phyloP scores from a whole-genome alignment of 2,888 invertebrate species.

The Hymenopus coronatus region DNA sequence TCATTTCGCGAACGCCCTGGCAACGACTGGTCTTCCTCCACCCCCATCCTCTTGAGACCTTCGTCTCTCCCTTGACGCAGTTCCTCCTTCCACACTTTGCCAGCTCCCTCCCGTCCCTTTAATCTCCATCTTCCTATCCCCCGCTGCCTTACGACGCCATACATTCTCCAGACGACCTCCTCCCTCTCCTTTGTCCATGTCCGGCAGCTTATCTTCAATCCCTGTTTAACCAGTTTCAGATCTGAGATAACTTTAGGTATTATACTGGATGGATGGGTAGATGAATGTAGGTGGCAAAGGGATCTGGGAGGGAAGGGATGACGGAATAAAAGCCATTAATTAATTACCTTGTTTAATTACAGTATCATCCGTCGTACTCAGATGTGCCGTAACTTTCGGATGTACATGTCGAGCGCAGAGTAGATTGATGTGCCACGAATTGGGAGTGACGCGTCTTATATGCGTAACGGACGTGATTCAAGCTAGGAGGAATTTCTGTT shows the following conservation, averaged over 20 bases:
- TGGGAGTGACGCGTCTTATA: not conserved
- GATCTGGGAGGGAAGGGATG: not conserved
- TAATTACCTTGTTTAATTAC: constrained; percentile 22
- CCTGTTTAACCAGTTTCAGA: constrained; percentile 13
- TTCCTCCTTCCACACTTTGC: constrained; percentile 10
- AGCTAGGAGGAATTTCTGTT: not conserved
- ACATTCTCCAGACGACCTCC: constrained; percentile 4
- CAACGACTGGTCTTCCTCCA: not conserved
- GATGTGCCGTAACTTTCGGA: constrained; percentile 9
- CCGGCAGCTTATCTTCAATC: constrained; percentile 13
- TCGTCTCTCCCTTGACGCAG: constrained; percentile 4
- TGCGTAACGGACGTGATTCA: not conserved
- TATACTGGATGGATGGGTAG: not conserved
- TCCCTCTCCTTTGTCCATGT: not conserved
- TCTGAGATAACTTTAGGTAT: constrained; percentile 16
- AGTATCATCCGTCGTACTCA: constrained; percentile 13
- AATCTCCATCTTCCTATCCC: not conserved
- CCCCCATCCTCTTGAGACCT: not conserved
- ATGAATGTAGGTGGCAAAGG: not conserved
- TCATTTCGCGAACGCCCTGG: not conserved
- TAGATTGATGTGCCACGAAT: constrained; percentile 1
- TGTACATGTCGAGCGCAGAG: not conserved
- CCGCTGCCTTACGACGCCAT: constrained; percentile 14
- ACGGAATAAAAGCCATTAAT: constrained; percentile 22
- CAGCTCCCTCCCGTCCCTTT: not conserved